Conservation (phyloP, 2,113 vertebrate genomes). For the Oxyura jamaicensis region DNA sequence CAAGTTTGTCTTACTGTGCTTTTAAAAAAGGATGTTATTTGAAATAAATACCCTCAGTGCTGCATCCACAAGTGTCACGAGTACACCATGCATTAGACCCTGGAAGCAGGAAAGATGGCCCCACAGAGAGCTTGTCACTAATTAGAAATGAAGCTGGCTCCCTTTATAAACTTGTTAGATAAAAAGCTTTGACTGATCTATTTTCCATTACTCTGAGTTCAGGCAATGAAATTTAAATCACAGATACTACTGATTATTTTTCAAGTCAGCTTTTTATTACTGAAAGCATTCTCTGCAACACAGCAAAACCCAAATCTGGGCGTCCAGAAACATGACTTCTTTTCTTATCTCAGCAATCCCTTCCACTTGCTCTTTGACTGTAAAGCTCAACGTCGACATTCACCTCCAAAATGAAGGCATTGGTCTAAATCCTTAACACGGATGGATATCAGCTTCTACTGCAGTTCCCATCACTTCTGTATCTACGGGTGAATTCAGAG, state of each 20-base stretch:
- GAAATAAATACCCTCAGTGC: conserved; percentile 6
- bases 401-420: background rate
- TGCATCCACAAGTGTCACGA: background rate
- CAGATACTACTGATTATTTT: conserved; percentile 52
- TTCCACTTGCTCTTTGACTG: background rate
- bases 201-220: conserved; percentile 19
- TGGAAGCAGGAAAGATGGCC: background rate
- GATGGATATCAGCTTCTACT: background rate
- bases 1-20: background rate
- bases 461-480: background rate
- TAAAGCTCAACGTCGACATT: background rate
- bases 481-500: background rate
- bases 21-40: background rate
- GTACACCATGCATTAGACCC: background rate
- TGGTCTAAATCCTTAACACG: background rate
- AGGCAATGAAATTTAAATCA: conserved; percentile 61
- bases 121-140: conserved; percentile 7
- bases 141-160: conserved; percentile 18
- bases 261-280: conserved; percentile 49
- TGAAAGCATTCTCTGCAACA: background rate
- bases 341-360: background rate
- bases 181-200: conserved; percentile 52
- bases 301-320: background rate
- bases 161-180: conserved; percentile 29
- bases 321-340: background rate